Evolutionary conservation across 92 coral and sea anemone species (phyloP).

Genomic region (Porites cylindrica): DNA sequence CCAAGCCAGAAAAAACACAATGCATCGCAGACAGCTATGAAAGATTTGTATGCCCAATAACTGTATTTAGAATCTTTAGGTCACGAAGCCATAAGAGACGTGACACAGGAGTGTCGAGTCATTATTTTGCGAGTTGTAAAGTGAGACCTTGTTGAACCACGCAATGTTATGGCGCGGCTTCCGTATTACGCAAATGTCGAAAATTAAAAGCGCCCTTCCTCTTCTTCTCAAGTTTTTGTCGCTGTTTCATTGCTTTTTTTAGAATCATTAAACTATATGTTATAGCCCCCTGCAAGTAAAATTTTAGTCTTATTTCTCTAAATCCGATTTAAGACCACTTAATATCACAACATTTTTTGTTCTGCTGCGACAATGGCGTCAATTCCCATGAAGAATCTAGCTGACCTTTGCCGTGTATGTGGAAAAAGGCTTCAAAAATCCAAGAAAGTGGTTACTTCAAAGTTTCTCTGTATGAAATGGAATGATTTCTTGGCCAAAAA

Average conservation of each 20-base stretch:
- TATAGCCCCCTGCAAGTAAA: too few species aligned
- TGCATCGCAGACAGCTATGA: constrained; percentile 12
- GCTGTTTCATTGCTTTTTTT: too few species aligned
- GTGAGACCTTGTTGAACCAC: background rate
- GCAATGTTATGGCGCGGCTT: background rate
- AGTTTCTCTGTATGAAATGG: constrained; percentile 8
- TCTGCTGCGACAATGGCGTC: too few species aligned
- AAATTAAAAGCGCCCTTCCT: too few species aligned
- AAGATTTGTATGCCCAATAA: constrained; percentile 22
- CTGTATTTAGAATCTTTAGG: constrained; percentile 26
- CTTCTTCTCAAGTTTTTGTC: background rate
- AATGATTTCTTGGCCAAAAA: background rate
- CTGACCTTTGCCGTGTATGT: background rate
- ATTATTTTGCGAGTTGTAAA: background rate
- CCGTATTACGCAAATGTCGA: too few species aligned
- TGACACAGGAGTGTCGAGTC: background rate
- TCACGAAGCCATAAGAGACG: constrained; percentile 19
- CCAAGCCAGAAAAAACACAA: background rate
- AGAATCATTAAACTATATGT: too few species aligned
- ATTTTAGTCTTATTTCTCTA: too few species aligned
- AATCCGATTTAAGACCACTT: too few species aligned
- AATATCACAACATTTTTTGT: too few species aligned
- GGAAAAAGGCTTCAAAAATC: constrained; percentile 15
- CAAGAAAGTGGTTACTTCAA: background rate
- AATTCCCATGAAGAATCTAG: too few species aligned